These are phyloP conservation scores for Musca vetustissima DNA, from an alignment of 1,140 invertebrate genomes.

Conservation along the genomic window DNA sequence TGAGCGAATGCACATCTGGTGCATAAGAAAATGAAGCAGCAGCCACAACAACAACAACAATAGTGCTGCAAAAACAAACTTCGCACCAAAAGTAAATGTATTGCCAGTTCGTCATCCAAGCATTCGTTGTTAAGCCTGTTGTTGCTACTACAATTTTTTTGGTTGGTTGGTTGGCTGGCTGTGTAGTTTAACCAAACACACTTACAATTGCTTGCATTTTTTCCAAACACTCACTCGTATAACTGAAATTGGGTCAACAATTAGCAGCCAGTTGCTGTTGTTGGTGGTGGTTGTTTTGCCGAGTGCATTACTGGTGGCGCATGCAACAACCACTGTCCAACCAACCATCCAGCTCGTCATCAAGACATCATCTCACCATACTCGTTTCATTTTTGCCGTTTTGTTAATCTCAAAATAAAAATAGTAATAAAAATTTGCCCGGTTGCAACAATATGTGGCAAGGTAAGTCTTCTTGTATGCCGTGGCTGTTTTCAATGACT, in stretches of 20 bases:
- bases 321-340: too few species aligned
- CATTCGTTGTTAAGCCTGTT: neutral
- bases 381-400: too few species aligned
- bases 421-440: too few species aligned
- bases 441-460: too few species aligned
- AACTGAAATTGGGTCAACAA: constrained; percentile 20
- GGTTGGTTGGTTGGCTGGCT: too few species aligned
- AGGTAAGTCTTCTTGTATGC: too few species aligned
- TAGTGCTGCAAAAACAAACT: neutral
- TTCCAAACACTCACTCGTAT: neutral
- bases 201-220: neutral
- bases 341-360: too few species aligned
- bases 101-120: neutral
- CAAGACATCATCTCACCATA: too few species aligned
- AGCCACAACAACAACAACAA: neutral
- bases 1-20: constrained; percentile 19
- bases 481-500: too few species aligned
- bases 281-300: too few species aligned
- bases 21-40: constrained; percentile 6
- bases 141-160: constrained; percentile 9
- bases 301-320: too few species aligned
- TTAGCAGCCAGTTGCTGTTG: constrained; percentile 2
- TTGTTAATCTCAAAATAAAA: too few species aligned
- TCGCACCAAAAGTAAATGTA: neutral
- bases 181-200: neutral